phyloP scores from a whole-genome alignment of 2,888 invertebrate species.

The Ceramica pisi region DNA sequence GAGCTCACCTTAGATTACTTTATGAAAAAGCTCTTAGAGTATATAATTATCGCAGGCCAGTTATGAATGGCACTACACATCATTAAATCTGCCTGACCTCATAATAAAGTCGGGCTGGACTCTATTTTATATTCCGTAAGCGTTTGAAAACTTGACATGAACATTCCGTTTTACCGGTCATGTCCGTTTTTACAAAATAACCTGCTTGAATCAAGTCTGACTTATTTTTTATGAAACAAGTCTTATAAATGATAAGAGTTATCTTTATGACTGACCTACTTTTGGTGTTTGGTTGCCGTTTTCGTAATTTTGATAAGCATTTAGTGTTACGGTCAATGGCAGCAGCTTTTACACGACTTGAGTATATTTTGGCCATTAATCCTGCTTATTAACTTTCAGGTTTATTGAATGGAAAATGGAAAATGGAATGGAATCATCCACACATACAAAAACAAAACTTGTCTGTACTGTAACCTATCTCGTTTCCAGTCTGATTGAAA shows the following conservation, averaged over 20 bases:
- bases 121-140: constrained; percentile 29
- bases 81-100: constrained; percentile 30
- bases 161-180: constrained; percentile 15
- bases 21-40: background rate
- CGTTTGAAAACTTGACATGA: constrained; percentile 4
- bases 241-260: constrained; percentile 31
- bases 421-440: too few relatives aligned
- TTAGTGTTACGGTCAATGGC: background rate
- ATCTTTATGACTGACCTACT: constrained; percentile 36
- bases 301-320: constrained; percentile 25
- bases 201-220: background rate
- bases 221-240: constrained; percentile 4
- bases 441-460: too few relatives aligned
- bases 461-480: background rate
- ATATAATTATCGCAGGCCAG: constrained; percentile 2
- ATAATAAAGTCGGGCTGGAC: constrained; percentile 10
- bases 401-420: too few relatives aligned
- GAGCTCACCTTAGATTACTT: background rate
- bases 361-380: too few relatives aligned
- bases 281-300: constrained; percentile 13
- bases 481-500: background rate
- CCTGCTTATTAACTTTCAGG: too few relatives aligned
- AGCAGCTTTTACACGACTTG: too few relatives aligned
- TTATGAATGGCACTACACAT: constrained; percentile 7
- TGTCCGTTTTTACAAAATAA: constrained; percentile 37